These are phyloP conservation scores for Brienomyrus brachyistius DNA, from an alignment of 2,113 vertebrate genomes.

Conservation along the genomic window DNA sequence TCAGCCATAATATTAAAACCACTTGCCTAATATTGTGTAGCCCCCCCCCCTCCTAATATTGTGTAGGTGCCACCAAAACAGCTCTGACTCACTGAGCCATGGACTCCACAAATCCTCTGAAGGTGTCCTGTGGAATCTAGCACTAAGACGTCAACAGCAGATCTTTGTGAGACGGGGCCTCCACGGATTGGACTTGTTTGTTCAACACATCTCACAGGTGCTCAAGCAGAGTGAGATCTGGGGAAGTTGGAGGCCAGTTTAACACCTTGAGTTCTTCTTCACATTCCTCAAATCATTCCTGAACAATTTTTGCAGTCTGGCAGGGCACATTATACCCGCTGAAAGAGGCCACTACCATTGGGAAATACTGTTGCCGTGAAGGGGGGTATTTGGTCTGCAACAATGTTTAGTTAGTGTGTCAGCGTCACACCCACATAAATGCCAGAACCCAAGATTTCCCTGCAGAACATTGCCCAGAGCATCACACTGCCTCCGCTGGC, in stretches of 20 bases:
- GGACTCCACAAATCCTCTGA: background rate
- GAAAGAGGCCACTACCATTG: background rate
- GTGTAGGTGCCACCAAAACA: background rate
- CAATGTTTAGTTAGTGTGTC: background rate
- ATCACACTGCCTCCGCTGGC: background rate
- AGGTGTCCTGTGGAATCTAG: background rate
- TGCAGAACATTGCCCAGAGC: background rate
- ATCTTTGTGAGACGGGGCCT: background rate
- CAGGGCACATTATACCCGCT: background rate
- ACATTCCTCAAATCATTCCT: background rate
- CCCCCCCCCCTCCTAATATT: background rate
- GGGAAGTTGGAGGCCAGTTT: background rate
- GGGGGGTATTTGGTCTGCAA: background rate
- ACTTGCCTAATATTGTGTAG: background rate
- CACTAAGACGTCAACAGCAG: background rate
- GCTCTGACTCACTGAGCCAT: background rate
- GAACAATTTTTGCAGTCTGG: background rate
- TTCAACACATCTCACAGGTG: background rate
- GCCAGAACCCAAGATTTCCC: background rate
- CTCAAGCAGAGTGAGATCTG: background rate
- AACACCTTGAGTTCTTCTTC: background rate
- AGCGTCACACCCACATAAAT: background rate
- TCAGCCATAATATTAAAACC: background rate
- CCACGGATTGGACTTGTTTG: background rate
- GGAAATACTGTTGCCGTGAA: background rate